A percentile compares a stretch with the other conserved stretches of the same genome.
phyloP scores from a whole-genome alignment of 2,113 vertebrate genomes.

The Macrotus californicus region DNA sequence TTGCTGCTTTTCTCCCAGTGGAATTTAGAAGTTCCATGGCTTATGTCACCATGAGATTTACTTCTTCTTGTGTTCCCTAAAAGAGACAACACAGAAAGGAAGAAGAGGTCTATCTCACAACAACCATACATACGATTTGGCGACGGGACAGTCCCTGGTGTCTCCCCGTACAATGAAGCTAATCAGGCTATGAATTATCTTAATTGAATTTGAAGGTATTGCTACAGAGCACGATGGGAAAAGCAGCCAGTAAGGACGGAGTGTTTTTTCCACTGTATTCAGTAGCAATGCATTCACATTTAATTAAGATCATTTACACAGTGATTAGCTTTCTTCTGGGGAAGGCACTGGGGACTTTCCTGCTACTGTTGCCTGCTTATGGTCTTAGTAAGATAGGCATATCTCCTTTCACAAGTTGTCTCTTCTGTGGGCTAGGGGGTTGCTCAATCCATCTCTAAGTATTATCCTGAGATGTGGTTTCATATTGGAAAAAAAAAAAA shows the following conservation, averaged over 20 bases:
- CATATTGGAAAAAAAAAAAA: neutral
- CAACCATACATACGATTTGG: neutral
- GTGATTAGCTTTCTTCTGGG: constrained; percentile 50
- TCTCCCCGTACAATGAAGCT: constrained; percentile 29
- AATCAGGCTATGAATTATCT: constrained; percentile 53
- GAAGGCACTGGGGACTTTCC: constrained; percentile 35
- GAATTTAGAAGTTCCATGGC: neutral
- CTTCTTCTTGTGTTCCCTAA: neutral
- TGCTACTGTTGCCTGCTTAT: neutral
- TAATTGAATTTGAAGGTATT: constrained; percentile 67
- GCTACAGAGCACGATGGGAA: constrained; percentile 12
- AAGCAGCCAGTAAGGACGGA: neutral
- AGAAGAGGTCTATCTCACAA: neutral
- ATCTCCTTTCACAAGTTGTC: constrained; percentile 39
- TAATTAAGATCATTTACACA: constrained; percentile 70
- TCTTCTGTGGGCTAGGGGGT: neutral
- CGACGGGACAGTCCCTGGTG: neutral
- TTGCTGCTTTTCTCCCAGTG: neutral
- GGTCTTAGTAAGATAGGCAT: constrained; percentile 20
- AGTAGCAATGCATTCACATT: constrained; percentile 43
- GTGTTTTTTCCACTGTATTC: constrained; percentile 42
- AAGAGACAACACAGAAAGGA: neutral
- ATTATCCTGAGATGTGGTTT: neutral
- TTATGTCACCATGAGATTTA: neutral
- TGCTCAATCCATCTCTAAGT: neutral